Percentiles rank a stretch among this genome's conserved stretches.
Evolutionary conservation across 2,888 invertebrate species (phyloP).

Genomic region (Oasisia sp.): DNA sequence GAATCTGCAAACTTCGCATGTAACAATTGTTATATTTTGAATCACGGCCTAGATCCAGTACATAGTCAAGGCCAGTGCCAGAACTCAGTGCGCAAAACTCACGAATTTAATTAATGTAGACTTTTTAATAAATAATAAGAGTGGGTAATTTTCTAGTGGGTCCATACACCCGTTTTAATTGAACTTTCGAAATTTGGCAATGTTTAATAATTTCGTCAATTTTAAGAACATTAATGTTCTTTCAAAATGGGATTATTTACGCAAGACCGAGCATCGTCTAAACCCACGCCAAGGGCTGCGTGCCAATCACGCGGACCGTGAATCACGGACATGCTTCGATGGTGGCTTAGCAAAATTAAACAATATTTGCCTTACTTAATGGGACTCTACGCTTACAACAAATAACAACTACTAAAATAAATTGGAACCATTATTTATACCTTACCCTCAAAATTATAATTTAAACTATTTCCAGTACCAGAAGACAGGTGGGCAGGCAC

Average conservation of each 20-base stretch:
- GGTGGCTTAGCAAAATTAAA: background rate
- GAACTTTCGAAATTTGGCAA: slow-evolving; percentile 6
- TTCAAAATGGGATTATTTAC: background rate
- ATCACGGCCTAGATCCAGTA: background rate
- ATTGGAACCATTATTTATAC: no score
- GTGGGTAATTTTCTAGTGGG: background rate
- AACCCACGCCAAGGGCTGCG: background rate
- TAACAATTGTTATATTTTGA: background rate
- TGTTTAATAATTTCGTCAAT: background rate
- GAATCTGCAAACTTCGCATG: background rate
- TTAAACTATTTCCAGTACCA: no score
- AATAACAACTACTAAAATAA: background rate
- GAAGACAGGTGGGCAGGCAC: no score
- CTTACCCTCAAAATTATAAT: no score
- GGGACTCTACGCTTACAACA: background rate
- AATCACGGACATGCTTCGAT: background rate
- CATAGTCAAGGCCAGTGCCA: background rate
- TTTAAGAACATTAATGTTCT: background rate
- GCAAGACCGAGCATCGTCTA: background rate
- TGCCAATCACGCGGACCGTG: background rate
- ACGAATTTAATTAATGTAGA: background rate
- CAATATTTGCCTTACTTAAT: background rate
- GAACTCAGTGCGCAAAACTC: background rate
- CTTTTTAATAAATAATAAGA: background rate
- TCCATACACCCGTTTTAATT: background rate